Evolutionary conservation across 2,888 invertebrate genomes (phyloP), one percentile per base, ranked within the genome.

Genomic region (Lithosia quadra): DNA sequence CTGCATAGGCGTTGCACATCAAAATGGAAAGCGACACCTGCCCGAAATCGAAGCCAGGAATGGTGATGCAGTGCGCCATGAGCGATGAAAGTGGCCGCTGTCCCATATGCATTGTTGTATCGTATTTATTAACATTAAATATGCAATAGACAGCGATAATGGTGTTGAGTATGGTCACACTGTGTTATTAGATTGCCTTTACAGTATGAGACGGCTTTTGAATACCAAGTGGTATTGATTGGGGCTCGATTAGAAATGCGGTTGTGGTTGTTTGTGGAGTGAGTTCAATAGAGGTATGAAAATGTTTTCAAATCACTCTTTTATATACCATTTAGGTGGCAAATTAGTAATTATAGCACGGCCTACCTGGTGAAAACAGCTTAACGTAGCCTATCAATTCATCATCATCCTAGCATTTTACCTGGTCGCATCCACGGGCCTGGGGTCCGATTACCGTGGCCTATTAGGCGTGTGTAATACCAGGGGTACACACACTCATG

Each of bases 71-170:
- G 74, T 5, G 71, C 66, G 76, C 79, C 84, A 85, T 64, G 77
- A 81, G 79, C 81, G 78, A 84, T 81, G 87, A 87, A 87, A 87
- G 87, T 80, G 83, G 71, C 77, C 81, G 81, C 74, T 83, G 86
- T 82, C 83, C 87, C 82, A 83, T 80, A 85, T 87, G 85, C 81
- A 83, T 87, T 86, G 85, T 87, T 78, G 63, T 75, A 67, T 63
- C 24, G 63, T 36, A 55, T 28, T 67, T 66, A 63, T 22, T 59
- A 49, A 33, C 49, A 80, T 72, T 80, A 75, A 76, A 81, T 85
- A 84, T 84, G 81, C 82, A 74, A 80, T 78, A 78, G 73, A 75
- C 71, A 67, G 67, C 74, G 76, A 74, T 82, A 81, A 80, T 80
- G 62, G 69, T 73, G 67, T 80, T 77, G 53, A 65, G 68, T 85